These are phyloP conservation scores for Cantharis nigra DNA, from an alignment of 2,888 invertebrate species.

Conservation along the genomic window DNA sequence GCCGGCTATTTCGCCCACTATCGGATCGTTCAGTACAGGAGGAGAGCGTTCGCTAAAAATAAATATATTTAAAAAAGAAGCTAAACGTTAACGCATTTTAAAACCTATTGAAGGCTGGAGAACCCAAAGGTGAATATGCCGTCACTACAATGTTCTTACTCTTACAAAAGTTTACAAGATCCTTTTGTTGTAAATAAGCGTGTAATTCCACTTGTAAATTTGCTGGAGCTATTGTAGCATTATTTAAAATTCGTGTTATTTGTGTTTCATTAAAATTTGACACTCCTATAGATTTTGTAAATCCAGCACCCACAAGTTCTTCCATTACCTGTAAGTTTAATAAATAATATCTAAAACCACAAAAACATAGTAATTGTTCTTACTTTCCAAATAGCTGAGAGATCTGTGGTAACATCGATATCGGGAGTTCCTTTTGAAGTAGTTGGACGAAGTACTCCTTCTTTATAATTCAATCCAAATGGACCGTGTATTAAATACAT, in stretches of 20 bases:
- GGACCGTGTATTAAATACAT: slow-evolving; percentile 78
- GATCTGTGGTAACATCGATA: slow-evolving; percentile 63
- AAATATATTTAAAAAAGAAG: not conserved
- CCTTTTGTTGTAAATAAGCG: slow-evolving; percentile 58
- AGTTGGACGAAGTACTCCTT: slow-evolving; percentile 62
- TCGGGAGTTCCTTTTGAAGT: slow-evolving; percentile 66
- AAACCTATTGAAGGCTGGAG: slow-evolving; percentile 61
- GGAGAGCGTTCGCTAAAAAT: not conserved
- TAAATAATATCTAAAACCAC: not conserved
- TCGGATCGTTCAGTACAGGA: slow-evolving; percentile 60
- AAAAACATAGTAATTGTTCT: not conserved
- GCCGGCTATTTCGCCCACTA: slow-evolving; percentile 57
- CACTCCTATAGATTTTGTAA: slow-evolving; percentile 75
- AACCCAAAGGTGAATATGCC: slow-evolving; percentile 77
- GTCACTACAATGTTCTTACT: slow-evolving; percentile 54
- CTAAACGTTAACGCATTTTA: not conserved
- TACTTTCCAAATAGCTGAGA: slow-evolving; percentile 72
- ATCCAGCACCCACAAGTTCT: slow-evolving; percentile 61
- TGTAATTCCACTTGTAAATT: slow-evolving; percentile 67
- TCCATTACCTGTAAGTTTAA: slow-evolving; percentile 54
- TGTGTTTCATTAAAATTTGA: slow-evolving; percentile 79
- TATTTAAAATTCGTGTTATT: slow-evolving; percentile 64
- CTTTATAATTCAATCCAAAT: slow-evolving; percentile 64
- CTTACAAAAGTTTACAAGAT: slow-evolving; percentile 53
- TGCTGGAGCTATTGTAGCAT: slow-evolving; percentile 63